phyloP scores from a whole-genome alignment of 2,888 invertebrate genomes.

The Phalera bucephala region DNA sequence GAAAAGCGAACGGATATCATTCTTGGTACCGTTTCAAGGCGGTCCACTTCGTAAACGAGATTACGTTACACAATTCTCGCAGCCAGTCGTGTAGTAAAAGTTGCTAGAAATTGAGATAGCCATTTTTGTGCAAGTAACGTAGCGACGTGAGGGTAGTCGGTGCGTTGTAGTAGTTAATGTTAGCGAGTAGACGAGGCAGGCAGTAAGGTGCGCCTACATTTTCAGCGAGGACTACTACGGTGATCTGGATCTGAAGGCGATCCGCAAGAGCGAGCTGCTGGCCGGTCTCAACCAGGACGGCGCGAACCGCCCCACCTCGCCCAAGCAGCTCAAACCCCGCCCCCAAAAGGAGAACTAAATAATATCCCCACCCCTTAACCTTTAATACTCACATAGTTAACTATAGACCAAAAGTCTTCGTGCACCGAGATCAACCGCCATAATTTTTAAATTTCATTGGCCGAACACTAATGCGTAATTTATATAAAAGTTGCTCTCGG shows the following conservation, averaged over 20 bases:
- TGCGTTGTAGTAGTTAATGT: constrained; percentile 48
- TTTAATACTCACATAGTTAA: constrained; percentile 73
- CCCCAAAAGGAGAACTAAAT: constrained; percentile 82
- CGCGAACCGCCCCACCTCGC: constrained; percentile 62
- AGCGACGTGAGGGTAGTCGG: constrained; percentile 27
- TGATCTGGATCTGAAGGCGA: constrained; percentile 96
- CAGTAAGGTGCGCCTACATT: constrained; percentile 77
- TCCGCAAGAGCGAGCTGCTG: constrained; percentile 96
- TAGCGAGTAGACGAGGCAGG: constrained; percentile 59
- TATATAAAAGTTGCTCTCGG: constrained; percentile 45
- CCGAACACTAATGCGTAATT: constrained; percentile 25
- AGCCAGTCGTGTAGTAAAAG: constrained; percentile 60
- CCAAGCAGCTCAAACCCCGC: constrained; percentile 81
- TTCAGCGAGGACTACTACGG: constrained; percentile 98
- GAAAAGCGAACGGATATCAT: constrained; percentile 70
- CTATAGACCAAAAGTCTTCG: constrained; percentile 47
- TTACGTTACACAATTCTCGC: constrained; percentile 71
- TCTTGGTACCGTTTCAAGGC: constrained; percentile 72
- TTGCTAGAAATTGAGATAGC: constrained; percentile 62
- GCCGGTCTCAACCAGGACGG: constrained; percentile 88
- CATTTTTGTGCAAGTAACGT: constrained; percentile 40
- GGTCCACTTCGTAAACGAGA: constrained; percentile 65
- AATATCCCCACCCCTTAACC: constrained; percentile 53
- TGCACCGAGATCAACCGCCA: constrained; percentile 50
- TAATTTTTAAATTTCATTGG: constrained; percentile 18